These are phyloP conservation scores for Pristionchus fissidentatus DNA, from an alignment of 2,888 invertebrate genomes.

Conservation along the genomic window DNA sequence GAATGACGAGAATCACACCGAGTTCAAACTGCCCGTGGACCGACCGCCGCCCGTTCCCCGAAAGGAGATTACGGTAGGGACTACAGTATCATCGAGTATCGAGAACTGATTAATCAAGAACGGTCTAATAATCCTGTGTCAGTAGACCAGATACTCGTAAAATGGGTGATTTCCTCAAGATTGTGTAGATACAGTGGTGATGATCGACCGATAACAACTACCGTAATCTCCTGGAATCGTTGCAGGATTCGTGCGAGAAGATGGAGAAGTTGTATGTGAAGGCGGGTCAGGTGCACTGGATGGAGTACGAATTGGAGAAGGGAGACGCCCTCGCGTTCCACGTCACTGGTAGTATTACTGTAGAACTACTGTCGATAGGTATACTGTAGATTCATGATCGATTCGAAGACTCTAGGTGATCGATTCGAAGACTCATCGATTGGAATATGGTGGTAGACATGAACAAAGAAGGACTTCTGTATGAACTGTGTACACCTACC, in stretches of 20 bases:
- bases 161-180: neutral
- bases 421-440: too few species aligned
- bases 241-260: neutral
- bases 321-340: constrained; percentile 13
- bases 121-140: neutral
- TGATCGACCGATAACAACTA: neutral
- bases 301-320: constrained; percentile 29
- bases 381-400: neutral
- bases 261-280: constrained; percentile 35
- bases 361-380: neutral
- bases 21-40: constrained; percentile 13
- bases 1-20: constrained; percentile 47
- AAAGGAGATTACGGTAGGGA: neutral
- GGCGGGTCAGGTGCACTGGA: constrained; percentile 27
- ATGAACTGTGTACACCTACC: too few species aligned
- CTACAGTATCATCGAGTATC: neutral
- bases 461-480: neutral
- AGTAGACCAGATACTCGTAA: neutral
- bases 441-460: neutral
- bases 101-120: neutral
- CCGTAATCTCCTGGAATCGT: neutral
- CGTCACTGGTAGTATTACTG: constrained; percentile 36
- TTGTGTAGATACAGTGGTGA: neutral
- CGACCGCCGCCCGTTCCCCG: neutral
- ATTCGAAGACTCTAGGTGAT: neutral